Evolutionary conservation across 2,888 invertebrate species (phyloP).

Genomic region (Octonoba sinensis): DNA sequence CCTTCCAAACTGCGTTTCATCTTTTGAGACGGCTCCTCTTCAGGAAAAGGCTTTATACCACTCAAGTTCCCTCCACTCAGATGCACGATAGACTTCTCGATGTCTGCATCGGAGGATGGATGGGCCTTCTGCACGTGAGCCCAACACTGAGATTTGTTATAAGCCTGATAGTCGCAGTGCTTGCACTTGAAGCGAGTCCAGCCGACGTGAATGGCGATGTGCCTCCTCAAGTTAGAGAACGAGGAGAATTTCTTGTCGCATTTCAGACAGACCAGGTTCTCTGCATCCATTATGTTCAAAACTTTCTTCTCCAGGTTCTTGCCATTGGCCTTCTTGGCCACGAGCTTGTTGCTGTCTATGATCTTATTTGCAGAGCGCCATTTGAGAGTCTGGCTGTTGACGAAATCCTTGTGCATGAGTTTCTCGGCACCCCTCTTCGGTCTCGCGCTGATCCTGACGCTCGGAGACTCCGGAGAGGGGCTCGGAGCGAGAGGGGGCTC

Average conservation of each 20-base stretch:
- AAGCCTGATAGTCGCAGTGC: slow-evolving; percentile 74
- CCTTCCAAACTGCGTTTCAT: slow-evolving; percentile 3
- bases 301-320: slow-evolving; percentile 67
- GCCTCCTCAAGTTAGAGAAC: slow-evolving; percentile 79
- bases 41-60: background rate
- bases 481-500: no score
- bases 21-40: no score
- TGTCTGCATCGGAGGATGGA: slow-evolving; percentile 23
- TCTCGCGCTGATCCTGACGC: slow-evolving; percentile 43
- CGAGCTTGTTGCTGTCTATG: slow-evolving; percentile 8
- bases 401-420: slow-evolving; percentile 65
- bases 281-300: slow-evolving; percentile 68
- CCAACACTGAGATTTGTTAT: slow-evolving; percentile 61
- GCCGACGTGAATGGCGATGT: slow-evolving; percentile 79
- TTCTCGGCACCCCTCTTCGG: slow-evolving; percentile 65
- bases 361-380: slow-evolving; percentile 54
- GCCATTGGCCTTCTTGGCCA: slow-evolving; percentile 11
- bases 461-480: background rate
- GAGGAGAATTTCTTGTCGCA: slow-evolving; percentile 68
- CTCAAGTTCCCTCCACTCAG: background rate
- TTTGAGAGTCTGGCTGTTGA: slow-evolving; percentile 61
- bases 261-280: slow-evolving; percentile 68
- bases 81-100: slow-evolving; percentile 45
- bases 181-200: slow-evolving; percentile 84
- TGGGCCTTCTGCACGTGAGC: slow-evolving; percentile 56